A percentile compares a stretch with the other conserved stretches of the same genome.
Conservation (phyloP, 2,113 vertebrate species). For the Perca flavescens region DNA sequence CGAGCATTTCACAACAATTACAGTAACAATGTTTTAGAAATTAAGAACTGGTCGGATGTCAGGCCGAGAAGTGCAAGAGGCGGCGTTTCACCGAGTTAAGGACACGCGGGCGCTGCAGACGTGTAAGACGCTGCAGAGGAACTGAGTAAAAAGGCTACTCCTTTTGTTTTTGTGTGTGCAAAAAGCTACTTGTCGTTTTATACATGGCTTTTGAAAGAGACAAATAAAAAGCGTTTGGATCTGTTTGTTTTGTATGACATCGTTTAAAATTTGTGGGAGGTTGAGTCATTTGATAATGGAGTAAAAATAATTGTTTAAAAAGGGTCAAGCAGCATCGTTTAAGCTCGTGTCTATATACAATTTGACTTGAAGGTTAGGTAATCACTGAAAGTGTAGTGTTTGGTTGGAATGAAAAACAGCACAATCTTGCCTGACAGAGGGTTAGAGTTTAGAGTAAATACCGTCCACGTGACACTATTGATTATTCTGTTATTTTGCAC, state of each 20-base stretch:
- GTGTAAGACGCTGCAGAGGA: background rate
- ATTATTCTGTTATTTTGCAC: background rate
- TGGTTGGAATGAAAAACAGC: slow-evolving; percentile 47
- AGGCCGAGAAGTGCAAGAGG: slow-evolving; percentile 26
- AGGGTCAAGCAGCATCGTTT: slow-evolving; percentile 20
- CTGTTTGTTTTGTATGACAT: background rate
- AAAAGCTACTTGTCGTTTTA: slow-evolving; percentile 42
- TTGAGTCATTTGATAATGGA: slow-evolving; percentile 2
- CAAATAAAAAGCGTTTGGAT: background rate
- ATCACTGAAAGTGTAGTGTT: background rate
- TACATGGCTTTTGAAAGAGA: slow-evolving; percentile 11
- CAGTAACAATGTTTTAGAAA: background rate
- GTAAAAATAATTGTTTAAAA: background rate
- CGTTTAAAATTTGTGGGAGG: background rate
- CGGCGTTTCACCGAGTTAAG: slow-evolving; percentile 12
- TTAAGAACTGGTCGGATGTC: background rate
- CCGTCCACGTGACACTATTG: background rate
- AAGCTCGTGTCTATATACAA: background rate
- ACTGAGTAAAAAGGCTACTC: slow-evolving; percentile 34
- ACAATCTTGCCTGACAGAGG: slow-evolving; percentile 8
- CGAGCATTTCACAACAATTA: slow-evolving; percentile 4
- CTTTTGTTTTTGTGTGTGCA: slow-evolving; percentile 47
- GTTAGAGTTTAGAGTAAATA: background rate
- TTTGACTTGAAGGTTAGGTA: background rate
- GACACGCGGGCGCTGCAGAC: slow-evolving; percentile 10